Base-by-base conservation (phyloP, 2,113 vertebrate species). In the Apodemus speciosus region DNA sequence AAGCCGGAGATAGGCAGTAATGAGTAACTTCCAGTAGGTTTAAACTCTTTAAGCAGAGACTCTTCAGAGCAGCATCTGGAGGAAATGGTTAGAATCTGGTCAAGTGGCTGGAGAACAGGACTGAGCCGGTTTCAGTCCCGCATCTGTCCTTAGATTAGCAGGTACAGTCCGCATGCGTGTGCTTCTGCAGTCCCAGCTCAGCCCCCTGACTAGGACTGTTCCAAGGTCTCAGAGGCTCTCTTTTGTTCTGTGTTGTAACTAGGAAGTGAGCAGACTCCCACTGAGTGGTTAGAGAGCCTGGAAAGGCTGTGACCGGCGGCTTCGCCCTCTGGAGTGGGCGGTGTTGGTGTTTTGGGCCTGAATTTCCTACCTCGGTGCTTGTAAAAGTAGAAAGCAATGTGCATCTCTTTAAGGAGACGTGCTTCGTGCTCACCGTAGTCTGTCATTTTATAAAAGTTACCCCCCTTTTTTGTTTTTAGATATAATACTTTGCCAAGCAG, bases 401-500 rank as follows among this genome's bases (percentile, higher is more conserved):
- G 53, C 15, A 0, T 56, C 51, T 93, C 85, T 75, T 13, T 89
- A 79, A 89, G 14, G 23, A 30, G 15, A 6, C 46, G 4, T 86
- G 8, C 60, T 27, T 58, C 66, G 0, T 75, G 15, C 46, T 88
- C 32, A 43, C n/a, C 73, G 85, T 77, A 79, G 66, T 23, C 9
- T 86, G 0, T 66, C 51, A 43, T 62, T 88, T 95, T 87, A 94
- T 88, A 87, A 11, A 92, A 6, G 16, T 94, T 94, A 32, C 30
- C 30, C 75, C 0, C 30, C 4, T 1, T 51, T 35, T 83, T n/a
- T 88, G 3, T 91, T 95, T 96, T 95, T 95, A 99, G 99, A 85
- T 99, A 99, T 94, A 99, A 99, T 97, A 99, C 99, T 1, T 97
- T 99, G 96, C 99, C 99, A 0, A 99, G 99, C 97, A 98, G 99